Conservation (phyloP, 1,140 invertebrate species). For the Lasaia peninsularis region DNA sequence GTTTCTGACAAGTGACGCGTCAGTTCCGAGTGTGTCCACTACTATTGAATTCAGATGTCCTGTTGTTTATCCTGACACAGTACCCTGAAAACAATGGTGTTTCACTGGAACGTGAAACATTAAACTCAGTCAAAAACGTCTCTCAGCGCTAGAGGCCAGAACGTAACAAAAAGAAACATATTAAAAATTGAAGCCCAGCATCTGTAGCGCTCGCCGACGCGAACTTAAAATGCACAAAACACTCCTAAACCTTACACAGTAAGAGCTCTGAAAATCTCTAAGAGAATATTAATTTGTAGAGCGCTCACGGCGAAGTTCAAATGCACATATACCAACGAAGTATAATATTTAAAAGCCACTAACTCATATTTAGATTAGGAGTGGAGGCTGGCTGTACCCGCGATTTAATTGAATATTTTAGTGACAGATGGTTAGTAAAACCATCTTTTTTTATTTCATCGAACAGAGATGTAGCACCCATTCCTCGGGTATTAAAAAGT, state of each 20-base stretch:
- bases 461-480: no score
- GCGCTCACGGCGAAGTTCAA: background rate
- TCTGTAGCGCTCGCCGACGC: background rate
- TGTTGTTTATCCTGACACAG: background rate
- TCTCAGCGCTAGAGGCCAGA: background rate
- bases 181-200: conserved; percentile 5
- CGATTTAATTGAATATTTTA: no score
- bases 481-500: no score
- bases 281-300: background rate
- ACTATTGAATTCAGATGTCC: background rate
- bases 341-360: no score
- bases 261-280: conserved; percentile 2
- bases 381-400: no score
- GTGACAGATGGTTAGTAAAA: no score
- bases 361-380: no score
- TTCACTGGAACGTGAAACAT: background rate
- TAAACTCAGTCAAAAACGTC: background rate
- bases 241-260: background rate
- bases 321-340: background rate
- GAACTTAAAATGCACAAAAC: conserved; percentile 8
- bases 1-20: no score
- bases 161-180: background rate
- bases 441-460: no score
- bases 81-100: background rate
- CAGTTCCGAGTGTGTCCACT: background rate